Evolutionary conservation across 2,113 vertebrate species (phyloP), one percentile per base, ranked within the genome.

Genomic region (Hiodon tergisus): DNA sequence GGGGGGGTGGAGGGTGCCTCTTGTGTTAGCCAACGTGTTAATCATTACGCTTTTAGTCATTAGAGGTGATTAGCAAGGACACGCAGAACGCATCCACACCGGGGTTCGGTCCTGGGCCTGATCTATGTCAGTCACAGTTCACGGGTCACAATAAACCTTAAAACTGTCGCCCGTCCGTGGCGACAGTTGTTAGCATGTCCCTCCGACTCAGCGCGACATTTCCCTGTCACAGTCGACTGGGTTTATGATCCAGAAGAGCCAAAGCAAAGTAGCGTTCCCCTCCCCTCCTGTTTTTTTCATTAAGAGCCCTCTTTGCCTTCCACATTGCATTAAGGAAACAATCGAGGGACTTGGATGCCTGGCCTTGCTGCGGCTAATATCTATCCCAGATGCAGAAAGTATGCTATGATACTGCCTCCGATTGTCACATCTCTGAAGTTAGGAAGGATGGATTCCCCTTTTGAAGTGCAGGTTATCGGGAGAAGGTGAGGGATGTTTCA

Each of bases 401-500:
- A 77, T 78, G 80, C 91, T 89, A 87, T 87, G 86, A 79, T 85
- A 87, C 83, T 72, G 85, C 72, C 70, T 74, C 17, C 50, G 53
- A 66, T 75, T 31, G 53, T 66, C 76, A 74, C 69, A 62, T n/a
- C 17, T 58, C 54, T 10, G 10, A 57, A 9, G 4, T 13, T 68
- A 11, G 50, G 54, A 14, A 47, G 69, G 13, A 71, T 46, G 31
- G 54, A 71, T 58, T 47, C 9, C 13, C 54, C 16, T 10, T 5
- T 16, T 55, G 17, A 69, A 11, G 6, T 16, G 11, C 9, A 0
- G 10, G 31, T 52, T 61, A 31, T 50, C 53, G 71, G 71, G 48
- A 60, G 59, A 10, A 9, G 10, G 31, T 10, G n/a, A 16, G 31
- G 63, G 48, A 66, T 66, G 13, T 66, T 66, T 66, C 31, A 47